A percentile compares a stretch with the other conserved stretches of the same genome.
Conservation (phyloP, 35 echinoderm and acorn worm species). For the Diadema setosum region DNA sequence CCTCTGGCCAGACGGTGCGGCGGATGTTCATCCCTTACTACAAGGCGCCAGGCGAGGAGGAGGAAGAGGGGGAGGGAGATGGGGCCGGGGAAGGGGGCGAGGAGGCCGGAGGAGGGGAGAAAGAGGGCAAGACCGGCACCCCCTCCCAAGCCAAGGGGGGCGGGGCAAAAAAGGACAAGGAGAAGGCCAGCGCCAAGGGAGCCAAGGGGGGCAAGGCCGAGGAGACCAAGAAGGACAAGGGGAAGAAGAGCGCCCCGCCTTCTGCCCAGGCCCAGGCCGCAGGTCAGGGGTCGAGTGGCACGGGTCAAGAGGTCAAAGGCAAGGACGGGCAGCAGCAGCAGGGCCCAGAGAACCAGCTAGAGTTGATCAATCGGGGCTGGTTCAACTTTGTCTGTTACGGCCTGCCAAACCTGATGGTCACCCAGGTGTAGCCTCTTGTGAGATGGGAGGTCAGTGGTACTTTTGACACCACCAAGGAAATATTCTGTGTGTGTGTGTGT, state of each 20-base stretch:
- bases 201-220: slow-evolving; percentile 8
- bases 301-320: slow-evolving; percentile 13
- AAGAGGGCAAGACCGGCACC: neutral
- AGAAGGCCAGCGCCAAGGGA: slow-evolving; percentile 30
- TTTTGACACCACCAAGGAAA: no score
- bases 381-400: slow-evolving; percentile 97
- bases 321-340: neutral
- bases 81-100: slow-evolving; percentile 36
- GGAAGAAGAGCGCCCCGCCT: neutral
- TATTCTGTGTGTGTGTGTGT: no score
- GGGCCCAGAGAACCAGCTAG: slow-evolving; percentile 47
- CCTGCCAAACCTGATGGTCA: slow-evolving; percentile 86
- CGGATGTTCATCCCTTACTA: slow-evolving; percentile 92
- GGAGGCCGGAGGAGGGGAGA: neutral
- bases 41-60: slow-evolving; percentile 79
- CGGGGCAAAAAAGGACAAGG: slow-evolving; percentile 26
- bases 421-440: no score
- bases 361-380: slow-evolving; percentile 72
- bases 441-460: no score
- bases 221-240: slow-evolving; percentile 22
- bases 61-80: slow-evolving; percentile 46
- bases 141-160: neutral
- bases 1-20: slow-evolving; percentile 82
- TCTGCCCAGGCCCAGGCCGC: neutral
- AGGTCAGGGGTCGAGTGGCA: neutral